These are phyloP conservation scores for Hippocampus zosterae DNA, from an alignment of 2,113 vertebrate species.

Conservation along the genomic window DNA sequence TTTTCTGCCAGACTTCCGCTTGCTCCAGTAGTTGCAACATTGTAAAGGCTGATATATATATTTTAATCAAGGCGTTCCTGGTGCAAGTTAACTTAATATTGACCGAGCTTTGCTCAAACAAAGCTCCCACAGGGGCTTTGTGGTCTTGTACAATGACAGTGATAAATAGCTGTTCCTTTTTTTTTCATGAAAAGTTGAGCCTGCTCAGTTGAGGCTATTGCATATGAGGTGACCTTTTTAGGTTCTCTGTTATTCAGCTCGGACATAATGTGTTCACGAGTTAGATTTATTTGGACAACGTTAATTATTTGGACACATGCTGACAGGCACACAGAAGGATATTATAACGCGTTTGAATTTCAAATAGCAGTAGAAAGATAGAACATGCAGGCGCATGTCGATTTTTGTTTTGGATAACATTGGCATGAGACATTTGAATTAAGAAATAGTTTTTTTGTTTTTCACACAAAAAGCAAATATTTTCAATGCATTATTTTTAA, in stretches of 20 bases:
- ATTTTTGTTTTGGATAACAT: too few relatives aligned
- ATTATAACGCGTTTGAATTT: too few relatives aligned
- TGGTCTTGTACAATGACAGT: slow-evolving; percentile 45
- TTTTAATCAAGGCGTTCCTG: slow-evolving; percentile 29
- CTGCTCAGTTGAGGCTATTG: slow-evolving; percentile 12
- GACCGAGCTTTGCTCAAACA: slow-evolving; percentile 36
- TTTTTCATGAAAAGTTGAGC: not conserved
- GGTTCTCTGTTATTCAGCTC: not conserved
- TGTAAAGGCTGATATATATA: slow-evolving; percentile 16
- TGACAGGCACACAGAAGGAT: too few relatives aligned
- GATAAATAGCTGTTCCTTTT: slow-evolving; percentile 26
- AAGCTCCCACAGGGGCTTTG: slow-evolving; percentile 28
- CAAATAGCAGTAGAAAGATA: not conserved
- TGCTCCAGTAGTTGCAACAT: slow-evolving; percentile 5
- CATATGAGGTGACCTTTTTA: not conserved
- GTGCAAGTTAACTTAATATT: slow-evolving; percentile 47
- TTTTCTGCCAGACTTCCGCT: not conserved
- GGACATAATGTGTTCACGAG: not conserved
- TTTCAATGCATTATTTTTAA: too few relatives aligned
- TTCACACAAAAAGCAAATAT: too few relatives aligned
- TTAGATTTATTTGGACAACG: not conserved
- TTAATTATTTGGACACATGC: not conserved
- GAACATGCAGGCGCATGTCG: not conserved
- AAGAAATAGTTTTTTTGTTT: too few relatives aligned
- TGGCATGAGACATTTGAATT: too few relatives aligned